These are phyloP conservation scores for Sebastes taczanowskii DNA, from an alignment of 2,797 vertebrate genomes.

Conservation along the genomic window DNA sequence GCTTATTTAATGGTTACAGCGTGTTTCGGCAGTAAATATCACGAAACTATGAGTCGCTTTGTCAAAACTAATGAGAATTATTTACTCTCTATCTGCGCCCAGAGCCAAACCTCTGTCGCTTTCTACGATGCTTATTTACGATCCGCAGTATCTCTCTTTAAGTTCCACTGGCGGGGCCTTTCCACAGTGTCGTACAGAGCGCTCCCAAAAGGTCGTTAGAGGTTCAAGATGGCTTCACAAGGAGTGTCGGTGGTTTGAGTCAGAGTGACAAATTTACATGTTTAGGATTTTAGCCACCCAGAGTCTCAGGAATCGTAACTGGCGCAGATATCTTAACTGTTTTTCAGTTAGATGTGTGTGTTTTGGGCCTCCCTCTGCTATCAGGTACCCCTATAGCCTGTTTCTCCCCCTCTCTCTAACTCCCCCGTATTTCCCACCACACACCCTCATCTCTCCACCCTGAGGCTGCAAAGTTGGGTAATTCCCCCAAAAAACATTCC, in stretches of 20 bases:
- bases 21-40: slow-evolving; percentile 71
- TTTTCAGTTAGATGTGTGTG: slow-evolving; percentile 13
- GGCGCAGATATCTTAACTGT: slow-evolving; percentile 20
- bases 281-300: slow-evolving; percentile 7
- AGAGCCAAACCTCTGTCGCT: slow-evolving; percentile 67
- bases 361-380: slow-evolving; percentile 7
- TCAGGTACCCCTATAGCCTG: background rate
- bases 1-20: slow-evolving; percentile 65
- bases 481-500: background rate
- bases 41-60: slow-evolving; percentile 53
- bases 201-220: slow-evolving; percentile 54
- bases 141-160: slow-evolving; percentile 55
- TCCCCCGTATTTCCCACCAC: slow-evolving; percentile 2
- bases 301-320: slow-evolving; percentile 25
- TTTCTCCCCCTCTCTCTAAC: background rate
- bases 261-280: slow-evolving; percentile 26
- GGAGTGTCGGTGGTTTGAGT: slow-evolving; percentile 41
- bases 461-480: slow-evolving; percentile 17
- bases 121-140: slow-evolving; percentile 75
- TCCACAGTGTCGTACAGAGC: slow-evolving; percentile 27
- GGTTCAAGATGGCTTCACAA: slow-evolving; percentile 58
- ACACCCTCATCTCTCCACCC: background rate
- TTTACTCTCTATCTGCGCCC: slow-evolving; percentile 60
- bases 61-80: slow-evolving; percentile 75
- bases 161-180: slow-evolving; percentile 44